Base-by-base conservation (phyloP, 2,888 invertebrate species). In the Noctua janthina region DNA sequence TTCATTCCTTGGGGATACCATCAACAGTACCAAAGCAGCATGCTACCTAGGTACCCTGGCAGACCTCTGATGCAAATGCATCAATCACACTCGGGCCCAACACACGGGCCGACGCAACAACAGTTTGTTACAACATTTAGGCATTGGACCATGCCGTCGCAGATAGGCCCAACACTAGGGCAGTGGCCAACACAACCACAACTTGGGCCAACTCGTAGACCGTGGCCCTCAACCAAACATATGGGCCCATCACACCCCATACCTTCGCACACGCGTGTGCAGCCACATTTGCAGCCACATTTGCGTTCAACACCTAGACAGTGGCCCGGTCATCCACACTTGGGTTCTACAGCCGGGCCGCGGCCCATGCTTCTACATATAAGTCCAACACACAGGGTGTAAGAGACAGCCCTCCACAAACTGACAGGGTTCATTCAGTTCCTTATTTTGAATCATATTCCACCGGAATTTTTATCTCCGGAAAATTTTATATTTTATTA, bases 1-100 rank as follows among this genome's bases (percentile, higher is more conserved):
- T 68, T n/a, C 39, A n/a, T 17, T 29, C 39, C 56, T 1, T 78
- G 56, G 78, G 78, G 23, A 59, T 29, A 17, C 8, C 78, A 49
- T 0, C 43, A n/a, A 1, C 54, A 35, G 8, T 29, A 66, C 29
- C 76, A 43, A 23, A 35, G 1, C 10, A 35, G 20, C 46, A 20
- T 56, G 1, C 4, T 68, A 17, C 20, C 67, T 23, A 68, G 67
- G 8, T 68, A 56, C 17, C 11, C 29, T 59, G 1, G n/a, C 23
- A 68, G 49, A 56, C 43, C 15, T 39, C 49, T 49, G n/a, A 4
- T 20, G 20, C 62, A n/a, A 11, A 17, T 56, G 4, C 1, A 29
- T 46, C 39, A 39, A 39, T 39, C 39, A 39, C 39, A 39, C 39
- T 39, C 4, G 39, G 39, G 39, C 39, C 39, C 39, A 39, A 39